Evolutionary conservation across 2,888 invertebrate genomes (phyloP), one percentile per base, ranked within the genome.

Genomic region (Rhagium mordax): DNA sequence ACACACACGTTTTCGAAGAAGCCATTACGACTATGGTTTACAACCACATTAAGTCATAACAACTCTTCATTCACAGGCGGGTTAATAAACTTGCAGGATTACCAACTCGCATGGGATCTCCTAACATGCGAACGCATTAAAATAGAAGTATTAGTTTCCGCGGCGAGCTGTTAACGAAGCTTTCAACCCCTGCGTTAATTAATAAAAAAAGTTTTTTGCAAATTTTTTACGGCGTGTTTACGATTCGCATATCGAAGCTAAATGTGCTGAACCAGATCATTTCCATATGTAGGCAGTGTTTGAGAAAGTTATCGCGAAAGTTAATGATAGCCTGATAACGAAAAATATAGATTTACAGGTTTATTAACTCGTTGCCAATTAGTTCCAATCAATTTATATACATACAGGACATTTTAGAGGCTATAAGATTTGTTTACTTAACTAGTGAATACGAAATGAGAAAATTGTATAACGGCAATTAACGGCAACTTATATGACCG

Each of bases 61-160:
- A 48, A 62, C 48, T 48, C 24, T 61, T 62, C 48, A 48, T 62
- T 62, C 21, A 15, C 10, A 10, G 21, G 15, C 62, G n/a, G 47
- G 62, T 62, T 62, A 62, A 41, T 24, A 62, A 62, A 62, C 48
- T 47, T 15, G 48, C 48, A 7, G 33, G 5, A 20, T 8, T 16
- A 10, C 18, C 47, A 61, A 62, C 48, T 48, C 48, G 16, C 48
- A 62, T 24, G 18, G 48, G 41, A 49, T 49, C 62, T 48, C 21
- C 27, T 27, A 62, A 27, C 49, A 21, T 49, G 62, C 48, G 4
- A 24, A 15, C 15, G 15, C 13, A 24, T 24, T 15, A 59, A n/a
- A 61, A 61, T 24, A 24, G 20, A 55, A 55, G 24, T 55, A 55
- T 55, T n/a, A 55, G 24, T 24, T 55, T 24, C 24, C 6, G 6